Conservation (phyloP, 2,797 vertebrate species). For the Thaleichthys pacificus region DNA sequence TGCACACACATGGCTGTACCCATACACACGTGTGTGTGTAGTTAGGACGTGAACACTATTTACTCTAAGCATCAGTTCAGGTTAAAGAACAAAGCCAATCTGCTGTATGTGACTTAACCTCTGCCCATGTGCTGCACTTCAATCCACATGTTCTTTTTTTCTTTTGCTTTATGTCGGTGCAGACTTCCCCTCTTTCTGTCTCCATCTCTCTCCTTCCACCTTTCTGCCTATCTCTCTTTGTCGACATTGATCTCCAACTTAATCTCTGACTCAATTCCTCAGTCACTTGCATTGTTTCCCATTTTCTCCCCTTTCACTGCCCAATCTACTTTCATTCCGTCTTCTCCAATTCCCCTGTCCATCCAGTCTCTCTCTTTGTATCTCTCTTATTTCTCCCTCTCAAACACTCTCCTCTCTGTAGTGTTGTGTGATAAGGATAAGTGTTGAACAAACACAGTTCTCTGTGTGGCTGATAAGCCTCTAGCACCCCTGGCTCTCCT, state of each 20-base stretch:
- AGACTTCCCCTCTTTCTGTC: background rate
- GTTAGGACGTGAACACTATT: no score
- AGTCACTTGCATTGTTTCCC: background rate
- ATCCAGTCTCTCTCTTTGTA: background rate
- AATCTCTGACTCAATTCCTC: background rate
- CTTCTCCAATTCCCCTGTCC: background rate
- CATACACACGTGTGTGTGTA: no score
- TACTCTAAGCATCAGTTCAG: no score
- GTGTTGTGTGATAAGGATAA: background rate
- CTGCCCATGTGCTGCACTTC: no score
- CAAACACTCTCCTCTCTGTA: background rate
- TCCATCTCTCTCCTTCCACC: background rate
- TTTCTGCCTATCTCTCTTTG: background rate
- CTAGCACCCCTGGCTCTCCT: background rate
- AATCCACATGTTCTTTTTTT: no score
- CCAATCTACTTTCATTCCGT: background rate
- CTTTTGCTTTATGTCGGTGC: no score
- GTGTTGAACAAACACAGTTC: constrained; percentile 1
- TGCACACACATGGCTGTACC: no score
- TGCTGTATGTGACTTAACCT: background rate
- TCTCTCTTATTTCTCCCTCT: background rate
- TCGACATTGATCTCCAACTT: background rate
- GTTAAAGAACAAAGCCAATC: no score
- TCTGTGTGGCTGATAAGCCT: background rate
- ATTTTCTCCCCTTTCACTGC: background rate